Percentiles rank a stretch among this genome's conserved stretches.
Conservation (phyloP, 1,140 invertebrate species). For the Leptinotarsa texana region DNA sequence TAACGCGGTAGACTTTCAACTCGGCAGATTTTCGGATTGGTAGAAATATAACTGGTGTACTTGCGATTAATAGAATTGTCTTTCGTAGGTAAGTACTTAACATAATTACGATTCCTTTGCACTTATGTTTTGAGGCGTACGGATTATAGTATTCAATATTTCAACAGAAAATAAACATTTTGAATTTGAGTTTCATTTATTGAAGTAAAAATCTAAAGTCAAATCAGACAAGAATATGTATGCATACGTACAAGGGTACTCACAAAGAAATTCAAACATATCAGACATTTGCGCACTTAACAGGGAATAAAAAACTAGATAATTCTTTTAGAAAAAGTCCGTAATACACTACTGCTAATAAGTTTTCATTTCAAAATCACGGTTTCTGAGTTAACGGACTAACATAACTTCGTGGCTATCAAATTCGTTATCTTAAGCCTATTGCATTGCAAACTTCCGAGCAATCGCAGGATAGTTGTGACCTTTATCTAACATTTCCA, state of each 20-base stretch:
- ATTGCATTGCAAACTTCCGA: constrained; percentile 3
- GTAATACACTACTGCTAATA: not conserved
- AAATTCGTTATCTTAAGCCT: constrained; percentile 14
- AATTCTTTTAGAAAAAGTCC: not conserved
- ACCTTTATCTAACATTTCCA: not conserved
- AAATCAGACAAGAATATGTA: not conserved
- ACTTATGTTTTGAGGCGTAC: not conserved
- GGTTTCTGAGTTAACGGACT: not conserved
- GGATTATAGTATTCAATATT: constrained; percentile 19
- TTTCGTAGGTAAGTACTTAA: no score
- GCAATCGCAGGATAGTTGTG: not conserved
- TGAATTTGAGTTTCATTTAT: constrained; percentile 2
- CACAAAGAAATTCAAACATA: not conserved
- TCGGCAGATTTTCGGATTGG: no score
- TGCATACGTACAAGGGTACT: no score
- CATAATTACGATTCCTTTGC: no score
- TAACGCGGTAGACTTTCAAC: no score
- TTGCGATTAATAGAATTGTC: no score
- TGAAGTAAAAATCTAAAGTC: constrained; percentile 1
- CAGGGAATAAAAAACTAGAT: not conserved
- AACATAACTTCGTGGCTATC: constrained; percentile 22
- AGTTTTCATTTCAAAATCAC: constrained; percentile 23
- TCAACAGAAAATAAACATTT: constrained; percentile 13
- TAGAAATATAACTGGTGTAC: no score
- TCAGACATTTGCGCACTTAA: not conserved